These are phyloP conservation scores for Hirtodrosophila histrioides DNA, from an alignment of 2,888 invertebrate genomes.

Conservation along the genomic window DNA sequence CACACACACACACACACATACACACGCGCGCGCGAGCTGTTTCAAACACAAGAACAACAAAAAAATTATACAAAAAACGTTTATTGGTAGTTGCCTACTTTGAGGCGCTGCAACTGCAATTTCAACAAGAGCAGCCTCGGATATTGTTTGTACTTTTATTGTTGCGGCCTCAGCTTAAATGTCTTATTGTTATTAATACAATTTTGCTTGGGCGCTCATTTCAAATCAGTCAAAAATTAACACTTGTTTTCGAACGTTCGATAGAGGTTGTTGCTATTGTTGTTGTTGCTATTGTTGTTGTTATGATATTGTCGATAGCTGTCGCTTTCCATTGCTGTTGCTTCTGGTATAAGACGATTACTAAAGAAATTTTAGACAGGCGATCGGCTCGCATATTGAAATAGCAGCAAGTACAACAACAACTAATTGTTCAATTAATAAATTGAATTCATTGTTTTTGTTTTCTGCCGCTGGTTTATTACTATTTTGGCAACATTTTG, in stretches of 20 bases:
- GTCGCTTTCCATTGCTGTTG: constrained; percentile 14
- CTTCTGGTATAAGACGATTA: too few relatives aligned
- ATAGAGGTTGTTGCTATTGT: constrained; percentile 3
- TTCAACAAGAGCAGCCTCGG: background rate
- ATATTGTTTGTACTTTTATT: constrained; percentile 3
- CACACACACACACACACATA: constrained; percentile 11
- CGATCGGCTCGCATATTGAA: constrained; percentile 2
- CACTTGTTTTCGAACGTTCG: constrained; percentile 7
- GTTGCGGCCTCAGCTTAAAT: background rate
- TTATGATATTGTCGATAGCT: constrained; percentile 2
- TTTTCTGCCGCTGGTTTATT: background rate
- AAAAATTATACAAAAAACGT: background rate
- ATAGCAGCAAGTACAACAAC: constrained; percentile 1
- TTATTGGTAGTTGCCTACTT: constrained; percentile 17
- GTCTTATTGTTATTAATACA: background rate
- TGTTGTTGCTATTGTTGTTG: constrained; percentile 3
- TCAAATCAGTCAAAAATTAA: constrained; percentile 11
- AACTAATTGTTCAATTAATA: constrained; percentile 3
- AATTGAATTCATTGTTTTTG: constrained; percentile 10
- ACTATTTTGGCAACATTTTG: constrained; percentile 26
- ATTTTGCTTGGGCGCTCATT: too few relatives aligned
- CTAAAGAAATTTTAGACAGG: too few relatives aligned
- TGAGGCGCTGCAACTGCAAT: constrained; percentile 14
- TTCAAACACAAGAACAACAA: constrained; percentile 2
- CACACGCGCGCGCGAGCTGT: constrained; percentile 7